These are phyloP conservation scores for Bibio marci DNA, from an alignment of 2,888 invertebrate genomes.

Conservation along the genomic window DNA sequence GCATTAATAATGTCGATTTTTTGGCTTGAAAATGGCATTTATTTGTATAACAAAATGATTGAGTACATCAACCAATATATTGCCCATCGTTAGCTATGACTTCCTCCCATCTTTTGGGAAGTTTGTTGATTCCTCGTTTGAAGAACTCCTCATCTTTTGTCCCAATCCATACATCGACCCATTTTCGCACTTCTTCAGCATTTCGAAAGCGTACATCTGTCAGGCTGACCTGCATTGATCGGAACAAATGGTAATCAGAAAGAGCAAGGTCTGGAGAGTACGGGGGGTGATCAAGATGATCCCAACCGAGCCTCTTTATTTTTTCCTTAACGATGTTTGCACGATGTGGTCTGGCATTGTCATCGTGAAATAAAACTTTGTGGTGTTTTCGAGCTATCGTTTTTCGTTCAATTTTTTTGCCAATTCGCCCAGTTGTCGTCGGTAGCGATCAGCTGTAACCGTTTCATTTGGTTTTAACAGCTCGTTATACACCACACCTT, in stretches of 20 bases:
- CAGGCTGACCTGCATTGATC: conserved; percentile 4
- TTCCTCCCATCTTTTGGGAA: conserved; percentile 10
- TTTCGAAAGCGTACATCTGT: conserved; percentile 10
- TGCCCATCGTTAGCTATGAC: conserved; percentile 9
- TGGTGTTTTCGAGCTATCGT: conserved; percentile 7
- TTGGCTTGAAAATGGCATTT: too few relatives aligned
- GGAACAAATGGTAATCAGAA: conserved; percentile 10
- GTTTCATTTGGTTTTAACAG: conserved; percentile 11
- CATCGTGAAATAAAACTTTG: neutral
- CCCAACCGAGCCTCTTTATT: neutral
- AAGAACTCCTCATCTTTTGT: conserved; percentile 10
- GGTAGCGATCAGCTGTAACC: conserved; percentile 9
- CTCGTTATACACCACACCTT: conserved; percentile 5
- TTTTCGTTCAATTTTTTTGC: conserved; percentile 8
- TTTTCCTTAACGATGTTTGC: neutral
- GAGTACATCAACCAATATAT: conserved; percentile 7
- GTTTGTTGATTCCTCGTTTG: conserved; percentile 7
- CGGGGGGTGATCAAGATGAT: conserved; percentile 4
- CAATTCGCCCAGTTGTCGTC: conserved; percentile 8
- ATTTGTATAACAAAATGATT: too few relatives aligned
- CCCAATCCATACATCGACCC: conserved; percentile 8
- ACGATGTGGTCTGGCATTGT: neutral
- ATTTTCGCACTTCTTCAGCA: conserved; percentile 7
- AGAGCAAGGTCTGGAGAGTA: conserved; percentile 11
- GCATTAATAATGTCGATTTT: too few relatives aligned